A percentile compares a stretch with the other conserved stretches of the same genome.
Evolutionary conservation across 2,113 vertebrate species (phyloP).

Genomic region (Smithornis capensis): DNA sequence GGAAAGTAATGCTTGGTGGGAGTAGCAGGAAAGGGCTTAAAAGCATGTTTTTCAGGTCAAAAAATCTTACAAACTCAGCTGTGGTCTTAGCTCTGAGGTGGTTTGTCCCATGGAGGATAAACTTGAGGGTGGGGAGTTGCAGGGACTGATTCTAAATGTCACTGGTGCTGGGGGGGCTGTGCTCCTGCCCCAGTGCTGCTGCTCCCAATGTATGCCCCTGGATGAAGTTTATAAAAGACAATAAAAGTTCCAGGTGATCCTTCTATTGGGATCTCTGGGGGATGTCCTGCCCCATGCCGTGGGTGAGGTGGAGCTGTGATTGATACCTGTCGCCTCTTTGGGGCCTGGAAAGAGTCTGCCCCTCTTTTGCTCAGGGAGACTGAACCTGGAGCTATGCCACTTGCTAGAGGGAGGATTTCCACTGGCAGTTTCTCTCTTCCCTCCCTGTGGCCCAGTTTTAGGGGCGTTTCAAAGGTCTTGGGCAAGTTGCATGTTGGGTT

Average conservation of each 20-base stretch:
- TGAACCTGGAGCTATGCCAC: background rate
- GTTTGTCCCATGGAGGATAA: background rate
- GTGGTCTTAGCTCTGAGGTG: background rate
- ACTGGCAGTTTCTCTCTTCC: background rate
- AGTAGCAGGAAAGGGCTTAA: slow-evolving; percentile 7
- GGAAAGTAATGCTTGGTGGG: background rate
- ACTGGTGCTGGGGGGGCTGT: background rate
- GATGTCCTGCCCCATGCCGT: fast-evolving
- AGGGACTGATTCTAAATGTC: fast-evolving
- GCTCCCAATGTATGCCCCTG: background rate
- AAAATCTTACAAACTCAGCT: background rate
- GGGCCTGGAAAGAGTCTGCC: background rate
- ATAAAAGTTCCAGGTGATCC: background rate
- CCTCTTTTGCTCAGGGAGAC: background rate
- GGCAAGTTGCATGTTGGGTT: background rate
- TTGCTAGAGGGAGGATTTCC: background rate
- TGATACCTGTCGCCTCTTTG: background rate
- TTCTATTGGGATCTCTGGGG: background rate
- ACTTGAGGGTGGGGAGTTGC: background rate
- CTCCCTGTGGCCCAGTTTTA: background rate
- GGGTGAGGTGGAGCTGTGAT: background rate
- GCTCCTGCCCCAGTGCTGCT: background rate
- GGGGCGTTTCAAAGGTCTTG: background rate
- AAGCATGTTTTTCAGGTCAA: background rate
- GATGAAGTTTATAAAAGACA: background rate